Evolutionary conservation across 2,797 vertebrate species (phyloP).

Genomic region (Acanthopagrus latus): DNA sequence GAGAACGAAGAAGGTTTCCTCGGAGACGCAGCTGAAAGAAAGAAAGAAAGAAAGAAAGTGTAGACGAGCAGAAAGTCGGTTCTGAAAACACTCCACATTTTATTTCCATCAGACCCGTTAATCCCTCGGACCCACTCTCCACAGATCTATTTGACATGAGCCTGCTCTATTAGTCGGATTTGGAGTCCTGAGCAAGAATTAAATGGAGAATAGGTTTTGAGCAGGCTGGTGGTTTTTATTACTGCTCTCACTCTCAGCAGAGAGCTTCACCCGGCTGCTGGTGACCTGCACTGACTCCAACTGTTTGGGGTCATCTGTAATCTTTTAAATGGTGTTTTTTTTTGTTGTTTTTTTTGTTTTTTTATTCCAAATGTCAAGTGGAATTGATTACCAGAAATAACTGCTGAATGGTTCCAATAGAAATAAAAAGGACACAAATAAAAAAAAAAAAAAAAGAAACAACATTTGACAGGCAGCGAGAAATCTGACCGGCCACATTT

Average conservation of each 20-base stretch:
- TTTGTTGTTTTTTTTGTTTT: too few relatives aligned
- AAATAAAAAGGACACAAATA: conserved; percentile 22
- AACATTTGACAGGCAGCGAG: not conserved
- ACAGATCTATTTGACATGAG: conserved; percentile 53
- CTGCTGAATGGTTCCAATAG: conserved; percentile 3
- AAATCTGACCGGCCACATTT: not conserved
- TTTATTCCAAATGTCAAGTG: conserved; percentile 40
- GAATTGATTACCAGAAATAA: conserved; percentile 19
- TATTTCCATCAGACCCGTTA: conserved; percentile 37
- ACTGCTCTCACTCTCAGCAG: conserved; percentile 13
- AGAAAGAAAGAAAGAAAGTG: not conserved
- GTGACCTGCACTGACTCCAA: conserved; percentile 33
- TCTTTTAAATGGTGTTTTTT: conserved; percentile 1
- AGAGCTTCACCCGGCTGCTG: conserved; percentile 18
- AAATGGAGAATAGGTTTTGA: conserved; percentile 30
- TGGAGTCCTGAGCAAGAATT: conserved; percentile 57
- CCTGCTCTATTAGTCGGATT: conserved; percentile 48
- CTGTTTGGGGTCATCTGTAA: conserved; percentile 15
- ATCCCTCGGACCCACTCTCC: conserved; percentile 37
- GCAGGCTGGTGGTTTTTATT: conserved; percentile 23
- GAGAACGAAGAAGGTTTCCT: conserved; percentile 30
- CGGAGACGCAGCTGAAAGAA: not conserved
- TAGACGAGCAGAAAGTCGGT: not conserved
- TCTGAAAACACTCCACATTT: conserved; percentile 11
- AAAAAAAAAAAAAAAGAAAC: too few relatives aligned